These are phyloP conservation scores for Pemphigus obesinymphae DNA, from an alignment of 1,140 invertebrate genomes.

Conservation along the genomic window DNA sequence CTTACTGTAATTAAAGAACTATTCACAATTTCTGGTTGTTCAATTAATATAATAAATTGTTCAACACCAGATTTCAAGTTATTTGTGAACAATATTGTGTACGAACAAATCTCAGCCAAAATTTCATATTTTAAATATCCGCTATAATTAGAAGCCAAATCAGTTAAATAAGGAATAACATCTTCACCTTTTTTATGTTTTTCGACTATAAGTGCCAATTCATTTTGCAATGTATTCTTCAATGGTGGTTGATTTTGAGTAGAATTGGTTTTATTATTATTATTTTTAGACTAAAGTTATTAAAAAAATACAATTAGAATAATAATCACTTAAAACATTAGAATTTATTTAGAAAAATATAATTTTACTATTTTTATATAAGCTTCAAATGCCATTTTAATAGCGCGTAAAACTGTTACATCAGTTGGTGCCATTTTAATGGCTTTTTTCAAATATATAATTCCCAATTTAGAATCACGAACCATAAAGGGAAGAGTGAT, in stretches of 20 bases:
- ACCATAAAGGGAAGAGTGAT: slow-evolving; percentile 11
- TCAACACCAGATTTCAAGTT: background rate
- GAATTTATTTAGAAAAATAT: background rate
- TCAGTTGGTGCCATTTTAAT: slow-evolving; percentile 5
- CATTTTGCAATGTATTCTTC: background rate
- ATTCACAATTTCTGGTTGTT: background rate
- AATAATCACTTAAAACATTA: background rate
- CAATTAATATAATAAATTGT: slow-evolving; percentile 2
- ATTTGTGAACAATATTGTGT: background rate
- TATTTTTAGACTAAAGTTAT: background rate
- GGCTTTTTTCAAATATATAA: background rate
- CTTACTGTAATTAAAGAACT: background rate
- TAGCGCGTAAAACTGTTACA: background rate
- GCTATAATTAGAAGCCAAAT: background rate
- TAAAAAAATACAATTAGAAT: background rate
- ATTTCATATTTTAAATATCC: background rate
- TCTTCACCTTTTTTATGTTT: slow-evolving; percentile 4
- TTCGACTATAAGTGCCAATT: background rate
- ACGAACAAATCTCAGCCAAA: slow-evolving; percentile 13
- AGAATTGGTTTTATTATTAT: background rate
- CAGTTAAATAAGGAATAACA: background rate
- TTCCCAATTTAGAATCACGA: slow-evolving; percentile 6
- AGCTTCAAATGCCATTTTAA: background rate
- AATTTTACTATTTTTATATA: background rate
- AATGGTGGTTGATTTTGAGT: background rate